Evolutionary conservation across 2,888 invertebrate species (phyloP).

Genomic region (Nebria brevicollis): DNA sequence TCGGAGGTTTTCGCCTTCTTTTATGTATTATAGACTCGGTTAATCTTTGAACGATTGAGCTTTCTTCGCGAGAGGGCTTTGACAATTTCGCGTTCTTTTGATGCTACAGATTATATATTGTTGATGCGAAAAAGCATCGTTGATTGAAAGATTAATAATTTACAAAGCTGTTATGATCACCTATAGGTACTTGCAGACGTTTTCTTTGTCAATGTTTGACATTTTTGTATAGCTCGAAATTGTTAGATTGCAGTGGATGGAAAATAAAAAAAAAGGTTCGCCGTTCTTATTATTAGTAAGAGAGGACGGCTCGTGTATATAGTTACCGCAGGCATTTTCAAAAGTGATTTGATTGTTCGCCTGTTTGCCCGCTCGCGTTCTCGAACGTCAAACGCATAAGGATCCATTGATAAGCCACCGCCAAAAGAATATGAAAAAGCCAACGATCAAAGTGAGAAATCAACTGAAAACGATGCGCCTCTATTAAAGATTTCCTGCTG

Average conservation of each 20-base stretch:
- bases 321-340: background rate
- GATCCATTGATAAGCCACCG: constrained; percentile 41
- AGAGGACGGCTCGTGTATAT: background rate
- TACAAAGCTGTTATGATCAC: constrained; percentile 38
- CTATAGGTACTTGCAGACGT: constrained; percentile 22
- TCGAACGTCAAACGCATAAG: constrained; percentile 31
- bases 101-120: constrained; percentile 45
- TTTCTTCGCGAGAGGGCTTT: constrained; percentile 41
- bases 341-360: background rate
- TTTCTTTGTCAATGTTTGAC: background rate
- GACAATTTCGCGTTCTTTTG: constrained; percentile 45
- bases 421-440: constrained; percentile 20
- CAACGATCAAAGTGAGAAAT: constrained; percentile 44
- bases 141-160: constrained; percentile 46
- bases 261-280: background rate
- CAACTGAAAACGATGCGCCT: constrained; percentile 36
- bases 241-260: background rate
- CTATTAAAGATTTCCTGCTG: constrained; percentile 2
- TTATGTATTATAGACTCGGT: constrained; percentile 40
- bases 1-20: constrained; percentile 36
- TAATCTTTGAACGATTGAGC: constrained; percentile 46
- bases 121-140: constrained; percentile 41
- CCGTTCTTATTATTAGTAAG: background rate
- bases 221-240: background rate
- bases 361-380: background rate